A percentile compares a stretch with the other conserved stretches of the same genome.
phyloP scores from a whole-genome alignment of 1,140 invertebrate genomes.

The Gyrodactylus salaris region DNA sequence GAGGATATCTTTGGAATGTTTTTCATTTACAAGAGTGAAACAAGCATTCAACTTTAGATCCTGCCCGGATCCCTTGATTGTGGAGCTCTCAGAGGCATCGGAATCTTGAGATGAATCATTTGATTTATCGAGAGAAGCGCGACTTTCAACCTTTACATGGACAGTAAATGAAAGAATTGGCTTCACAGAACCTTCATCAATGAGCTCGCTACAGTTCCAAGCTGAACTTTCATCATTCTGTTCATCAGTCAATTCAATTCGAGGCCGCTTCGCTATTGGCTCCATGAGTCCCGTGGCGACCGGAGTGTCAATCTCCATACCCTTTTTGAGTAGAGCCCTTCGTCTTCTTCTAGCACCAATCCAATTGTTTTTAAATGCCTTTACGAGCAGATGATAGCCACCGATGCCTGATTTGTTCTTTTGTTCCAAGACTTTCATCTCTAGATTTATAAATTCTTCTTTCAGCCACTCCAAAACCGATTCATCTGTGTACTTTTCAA shows the following conservation, averaged over 20 bases:
- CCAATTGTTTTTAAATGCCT: not conserved
- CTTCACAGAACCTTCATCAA: not conserved
- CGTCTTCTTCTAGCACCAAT: not conserved
- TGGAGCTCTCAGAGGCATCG: too few relatives aligned
- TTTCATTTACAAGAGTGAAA: too few relatives aligned
- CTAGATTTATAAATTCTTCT: not conserved
- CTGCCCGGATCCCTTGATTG: too few relatives aligned
- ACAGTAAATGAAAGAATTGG: not conserved
- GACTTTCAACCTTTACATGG: not conserved
- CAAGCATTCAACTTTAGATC: too few relatives aligned
- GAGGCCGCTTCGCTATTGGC: not conserved
- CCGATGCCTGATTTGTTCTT: not conserved
- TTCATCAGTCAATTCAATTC: not conserved
- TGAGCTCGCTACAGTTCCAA: not conserved
- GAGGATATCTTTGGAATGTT: too few relatives aligned
- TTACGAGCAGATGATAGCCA: not conserved
- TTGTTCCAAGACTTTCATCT: not conserved
- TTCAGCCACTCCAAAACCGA: not conserved
- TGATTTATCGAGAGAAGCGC: too few relatives aligned
- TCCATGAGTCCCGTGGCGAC: not conserved
- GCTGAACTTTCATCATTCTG: not conserved
- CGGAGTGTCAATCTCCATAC: not conserved
- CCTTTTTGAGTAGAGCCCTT: not conserved
- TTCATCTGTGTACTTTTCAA: not conserved
- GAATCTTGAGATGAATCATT: too few relatives aligned